Base-by-base conservation (phyloP, 1,140 invertebrate genomes). In the Drosophila obscura region DNA sequence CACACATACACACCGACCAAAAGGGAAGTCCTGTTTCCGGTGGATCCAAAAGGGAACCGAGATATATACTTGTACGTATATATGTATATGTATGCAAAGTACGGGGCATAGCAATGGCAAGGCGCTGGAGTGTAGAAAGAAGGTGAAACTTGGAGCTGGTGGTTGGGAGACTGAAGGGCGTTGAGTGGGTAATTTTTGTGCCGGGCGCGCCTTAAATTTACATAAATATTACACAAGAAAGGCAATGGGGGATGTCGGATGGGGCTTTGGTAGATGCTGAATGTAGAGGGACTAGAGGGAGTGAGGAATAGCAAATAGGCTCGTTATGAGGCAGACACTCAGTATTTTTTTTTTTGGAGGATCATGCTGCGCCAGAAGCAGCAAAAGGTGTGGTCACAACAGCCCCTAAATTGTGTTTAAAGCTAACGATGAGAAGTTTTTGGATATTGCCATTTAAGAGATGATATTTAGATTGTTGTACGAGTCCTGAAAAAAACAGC, bases 141-240 rank as follows among this genome's bases (percentile, higher is more conserved):
- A 35, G 31, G 31, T 35, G 31, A 7, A 35, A 11, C 9, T 9
- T 9, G 31, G 8, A 9, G 31, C 5, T n/a, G n/a, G 4, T 4
- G 24, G 24, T 8, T 9, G 31, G 31, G 8, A 35, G 31, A 35
- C 3, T 35, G 31, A 9, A 2, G 22, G 22, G 22, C 2, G 31
- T 35, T 35, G 31, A 35, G 31, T 4, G 9, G 31, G 31, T 11
- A 87, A 85, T 78, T 85, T 78, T 63, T 81, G 75, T 72, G 69
- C 71, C 52, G 74, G 62, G 51, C 63, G 9, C 31, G 31, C 31
- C 31, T 35, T 31, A 50, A 78, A 85, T 85, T 85, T 87, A 75
- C 82, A 85, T 85, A 85, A 85, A 87, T 82, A 85, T 85, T 82
- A 87, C 71, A 87, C 77, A 78, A 82, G 78, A 50, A 57, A 35